Percentiles rank a stretch among this genome's conserved stretches.
Evolutionary conservation across 1,140 invertebrate species (phyloP).

Genomic region (Drosophila pectinifera): DNA sequence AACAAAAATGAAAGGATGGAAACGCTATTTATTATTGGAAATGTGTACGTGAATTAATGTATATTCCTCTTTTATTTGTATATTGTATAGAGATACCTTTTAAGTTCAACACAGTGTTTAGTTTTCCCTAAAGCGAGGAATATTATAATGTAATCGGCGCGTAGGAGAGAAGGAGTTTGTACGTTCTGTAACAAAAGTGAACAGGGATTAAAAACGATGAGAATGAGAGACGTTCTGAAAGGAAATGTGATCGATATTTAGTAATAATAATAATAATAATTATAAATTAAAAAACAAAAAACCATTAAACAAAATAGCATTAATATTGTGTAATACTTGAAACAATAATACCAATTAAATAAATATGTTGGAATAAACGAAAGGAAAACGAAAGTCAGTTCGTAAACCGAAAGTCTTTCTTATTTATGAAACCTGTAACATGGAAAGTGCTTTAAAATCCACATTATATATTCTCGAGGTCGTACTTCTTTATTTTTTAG

Average conservation of each 20-base stretch:
- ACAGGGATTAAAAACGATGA: constrained; percentile 65
- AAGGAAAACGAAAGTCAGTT: constrained; percentile 19
- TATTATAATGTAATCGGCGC: constrained; percentile 13
- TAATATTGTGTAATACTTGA: constrained; percentile 68
- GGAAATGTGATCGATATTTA: constrained; percentile 84
- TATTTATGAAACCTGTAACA: neutral
- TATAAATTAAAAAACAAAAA: constrained; percentile 65
- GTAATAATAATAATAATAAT: constrained; percentile 56
- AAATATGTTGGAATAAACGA: constrained; percentile 72
- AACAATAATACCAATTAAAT: constrained; percentile 76
- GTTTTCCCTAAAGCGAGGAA: constrained; percentile 11
- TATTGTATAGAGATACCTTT: constrained; percentile 46
- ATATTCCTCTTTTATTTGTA: constrained; percentile 44
- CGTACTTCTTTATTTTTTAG: neutral
- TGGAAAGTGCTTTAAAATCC: neutral
- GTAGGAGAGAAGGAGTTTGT: constrained; percentile 32
- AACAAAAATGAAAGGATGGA: constrained; percentile 8
- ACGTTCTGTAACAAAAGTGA: constrained; percentile 63
- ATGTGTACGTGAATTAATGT: constrained; percentile 6
- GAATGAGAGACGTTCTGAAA: constrained; percentile 74
- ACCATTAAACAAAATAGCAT: constrained; percentile 56
- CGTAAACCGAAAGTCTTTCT: constrained; percentile 5
- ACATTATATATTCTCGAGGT: neutral
- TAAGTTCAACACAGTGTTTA: constrained; percentile 23
- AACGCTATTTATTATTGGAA: constrained; percentile 44